A percentile compares a stretch with the other conserved stretches of the same genome.
phyloP scores from a whole-genome alignment of 92 coral and sea anemone species.

The Palythoa caribaeorum region DNA sequence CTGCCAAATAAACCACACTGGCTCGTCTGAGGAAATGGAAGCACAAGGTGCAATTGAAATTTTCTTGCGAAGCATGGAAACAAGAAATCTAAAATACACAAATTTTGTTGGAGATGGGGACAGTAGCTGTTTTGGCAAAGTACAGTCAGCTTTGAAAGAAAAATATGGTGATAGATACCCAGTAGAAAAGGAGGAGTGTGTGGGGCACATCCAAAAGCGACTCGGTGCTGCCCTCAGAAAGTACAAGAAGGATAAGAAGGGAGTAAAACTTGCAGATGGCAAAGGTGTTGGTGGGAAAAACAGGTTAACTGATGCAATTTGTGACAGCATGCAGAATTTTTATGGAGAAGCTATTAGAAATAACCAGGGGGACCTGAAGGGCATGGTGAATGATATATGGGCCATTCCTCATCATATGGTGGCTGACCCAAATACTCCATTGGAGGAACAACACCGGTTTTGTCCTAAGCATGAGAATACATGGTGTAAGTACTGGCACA shows the following conservation, averaged over 20 bases:
- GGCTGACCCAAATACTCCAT: conserved; percentile 24
- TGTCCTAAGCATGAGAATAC: conserved; percentile 54
- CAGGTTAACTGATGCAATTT: conserved; percentile 55
- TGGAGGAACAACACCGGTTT: conserved; percentile 48
- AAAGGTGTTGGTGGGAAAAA: conserved; percentile 57
- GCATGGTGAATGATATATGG: conserved; percentile 51
- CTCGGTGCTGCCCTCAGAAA: conserved; percentile 25
- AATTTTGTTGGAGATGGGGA: neutral
- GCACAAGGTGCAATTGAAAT: conserved; percentile 6
- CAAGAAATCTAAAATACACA: neutral
- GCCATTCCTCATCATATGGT: conserved; percentile 64
- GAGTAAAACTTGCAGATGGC: conserved; percentile 49
- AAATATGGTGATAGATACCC: conserved; percentile 2
- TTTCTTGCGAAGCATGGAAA: neutral
- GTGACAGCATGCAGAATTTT: conserved; percentile 52
- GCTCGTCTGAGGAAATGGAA: conserved; percentile 59
- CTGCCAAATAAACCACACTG: conserved; percentile 57
- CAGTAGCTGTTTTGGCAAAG: neutral
- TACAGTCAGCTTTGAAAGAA: neutral
- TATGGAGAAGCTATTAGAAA: conserved; percentile 53
- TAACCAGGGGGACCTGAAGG: conserved; percentile 46
- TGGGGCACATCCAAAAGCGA: neutral
- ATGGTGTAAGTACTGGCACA: conserved; percentile 65
- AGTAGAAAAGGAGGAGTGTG: neutral
- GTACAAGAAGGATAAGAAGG: conserved; percentile 53